phyloP scores from a whole-genome alignment of 2,888 invertebrate genomes.

The Lissonota sp. region DNA sequence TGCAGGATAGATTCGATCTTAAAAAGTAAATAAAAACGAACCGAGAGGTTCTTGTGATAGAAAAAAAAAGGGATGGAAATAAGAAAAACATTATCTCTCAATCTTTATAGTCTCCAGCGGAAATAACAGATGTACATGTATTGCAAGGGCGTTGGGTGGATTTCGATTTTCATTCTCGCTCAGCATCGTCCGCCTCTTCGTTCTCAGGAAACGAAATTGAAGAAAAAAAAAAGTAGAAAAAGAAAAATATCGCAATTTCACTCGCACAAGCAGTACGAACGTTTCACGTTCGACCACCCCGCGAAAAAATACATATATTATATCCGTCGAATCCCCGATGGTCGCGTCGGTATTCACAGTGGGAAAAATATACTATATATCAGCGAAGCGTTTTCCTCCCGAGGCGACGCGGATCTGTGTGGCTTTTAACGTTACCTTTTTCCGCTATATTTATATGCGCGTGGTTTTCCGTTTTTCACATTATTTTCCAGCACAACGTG shows the following conservation, averaged over 20 bases:
- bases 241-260: constrained; percentile 46
- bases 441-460: background rate
- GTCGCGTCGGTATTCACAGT: constrained; percentile 41
- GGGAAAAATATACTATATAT: constrained; percentile 46
- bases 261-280: constrained; percentile 49
- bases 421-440: constrained; percentile 24
- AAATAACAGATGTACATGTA: constrained; percentile 25
- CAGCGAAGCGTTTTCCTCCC: constrained; percentile 53
- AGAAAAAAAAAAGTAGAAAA: constrained; percentile 5
- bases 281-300: constrained; percentile 45
- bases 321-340: constrained; percentile 57
- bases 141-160: constrained; percentile 21
- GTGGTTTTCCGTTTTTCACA: constrained; percentile 22
- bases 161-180: constrained; percentile 39
- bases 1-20: background rate
- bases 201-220: constrained; percentile 29
- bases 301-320: constrained; percentile 23
- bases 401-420: constrained; percentile 8
- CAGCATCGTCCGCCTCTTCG: constrained; percentile 50
- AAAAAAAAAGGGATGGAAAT: background rate
- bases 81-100: constrained; percentile 11
- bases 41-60: background rate
- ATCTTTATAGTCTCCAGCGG: constrained; percentile 9
- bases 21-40: background rate
- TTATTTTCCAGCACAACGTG: constrained; percentile 34